A percentile compares a stretch with the other conserved stretches of the same genome.
These are phyloP conservation scores for Hemicentrotus pulcherrimus DNA, from an alignment of 35 echinoderm and acorn worm species.

Conservation along the genomic window DNA sequence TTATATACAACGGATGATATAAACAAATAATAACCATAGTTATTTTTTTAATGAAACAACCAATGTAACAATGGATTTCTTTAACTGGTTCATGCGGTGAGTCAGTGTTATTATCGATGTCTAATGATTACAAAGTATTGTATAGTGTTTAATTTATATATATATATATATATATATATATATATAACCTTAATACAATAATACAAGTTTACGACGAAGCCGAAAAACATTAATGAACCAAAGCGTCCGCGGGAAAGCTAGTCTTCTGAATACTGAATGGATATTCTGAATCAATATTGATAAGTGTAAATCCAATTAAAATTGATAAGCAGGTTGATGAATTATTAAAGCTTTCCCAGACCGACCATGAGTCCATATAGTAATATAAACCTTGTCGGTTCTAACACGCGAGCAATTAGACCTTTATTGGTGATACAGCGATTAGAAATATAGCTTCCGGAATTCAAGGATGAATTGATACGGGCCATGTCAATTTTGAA, in stretches of 20 bases:
- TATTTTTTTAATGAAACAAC: too few relatives aligned
- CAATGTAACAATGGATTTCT: too few relatives aligned
- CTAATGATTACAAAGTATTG: background rate
- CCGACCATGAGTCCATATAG: background rate
- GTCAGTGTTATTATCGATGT: background rate
- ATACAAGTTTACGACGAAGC: background rate
- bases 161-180: too few relatives aligned
- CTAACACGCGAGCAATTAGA: background rate
- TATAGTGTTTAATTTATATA: too few relatives aligned
- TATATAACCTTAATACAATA: too few relatives aligned
- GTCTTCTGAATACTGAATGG: background rate
- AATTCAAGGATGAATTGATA: background rate
- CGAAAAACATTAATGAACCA: background rate
- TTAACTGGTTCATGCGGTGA: too few relatives aligned
- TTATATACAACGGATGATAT: too few relatives aligned
- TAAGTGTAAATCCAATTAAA: background rate
- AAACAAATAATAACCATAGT: too few relatives aligned
- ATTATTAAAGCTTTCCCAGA: background rate
- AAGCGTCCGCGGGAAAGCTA: background rate
- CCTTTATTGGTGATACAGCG: background rate
- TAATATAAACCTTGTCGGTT: background rate
- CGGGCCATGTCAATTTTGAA: background rate
- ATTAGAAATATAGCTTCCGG: conserved; percentile 18
- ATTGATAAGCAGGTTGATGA: background rate
- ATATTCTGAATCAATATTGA: background rate